Base-by-base conservation (phyloP, 2,797 vertebrate genomes). In the Enteromius anoplus region DNA sequence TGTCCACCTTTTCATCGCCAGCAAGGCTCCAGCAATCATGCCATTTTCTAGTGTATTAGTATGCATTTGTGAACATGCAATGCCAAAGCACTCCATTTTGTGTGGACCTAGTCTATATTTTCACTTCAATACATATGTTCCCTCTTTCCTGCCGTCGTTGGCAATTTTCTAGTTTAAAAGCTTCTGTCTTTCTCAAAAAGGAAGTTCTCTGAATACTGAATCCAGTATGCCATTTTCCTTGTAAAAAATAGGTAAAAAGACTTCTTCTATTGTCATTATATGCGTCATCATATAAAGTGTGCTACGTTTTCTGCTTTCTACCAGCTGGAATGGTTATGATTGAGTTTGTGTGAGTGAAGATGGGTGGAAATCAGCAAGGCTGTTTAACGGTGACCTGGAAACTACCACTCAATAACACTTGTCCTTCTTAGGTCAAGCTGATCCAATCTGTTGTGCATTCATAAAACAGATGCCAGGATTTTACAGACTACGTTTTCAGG, bases 1-100 rank as follows among this genome's bases (percentile, higher is more conserved):
- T 58, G 19, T 75, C 34, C 60, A 75, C 70, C 70, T 65, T 53
- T 81, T 75, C 58, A 82, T 66, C 17, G 10, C 47, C 47, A 55
- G 47, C 60, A 29, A 47, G 32, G 80, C 60, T 45, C 29, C 47
- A 75, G 62, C 62, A 75, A 58, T 58, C 37, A 42, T 55, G 77
- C 65, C 15, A 21, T 32, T 53, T 81, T 66, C 11, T n/a, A 45
- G 32, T 14, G 47, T 17, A 55, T 55, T 45, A 68, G 32, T 55
- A 34, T 53, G 34, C n/a, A 29, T 66, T n/a, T 53, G 60, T 19
- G 32, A 53, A 42, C 62, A 65, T 53, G 45, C 34, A 42, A 58
- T 58, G 23, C 51, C 4, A 23, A 42, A n/a, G 10, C 47, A 42
- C 58, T 75, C 47, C 29, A 49, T 65, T 32, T 26, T 12, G 1